These are phyloP conservation scores for Rhabdomys dilectus DNA, from an alignment of 2,113 vertebrate genomes.

Conservation along the genomic window DNA sequence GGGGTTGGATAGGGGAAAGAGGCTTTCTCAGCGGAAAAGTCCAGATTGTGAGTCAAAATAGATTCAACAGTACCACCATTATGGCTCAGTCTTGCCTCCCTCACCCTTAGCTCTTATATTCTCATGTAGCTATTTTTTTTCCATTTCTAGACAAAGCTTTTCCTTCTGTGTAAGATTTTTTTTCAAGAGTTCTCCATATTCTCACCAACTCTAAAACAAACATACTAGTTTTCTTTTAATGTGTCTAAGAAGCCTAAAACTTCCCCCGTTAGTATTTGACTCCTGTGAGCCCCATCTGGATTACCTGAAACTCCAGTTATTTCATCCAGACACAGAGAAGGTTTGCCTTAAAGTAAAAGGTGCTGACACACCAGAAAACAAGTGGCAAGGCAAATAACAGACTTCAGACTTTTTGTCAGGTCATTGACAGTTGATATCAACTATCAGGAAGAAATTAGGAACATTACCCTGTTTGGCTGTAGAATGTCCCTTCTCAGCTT, in stretches of 20 bases:
- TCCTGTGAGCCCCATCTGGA: neutral
- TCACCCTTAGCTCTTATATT: neutral
- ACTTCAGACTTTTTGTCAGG: neutral
- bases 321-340: neutral
- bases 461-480: neutral
- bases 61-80: neutral
- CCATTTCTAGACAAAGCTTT: neutral
- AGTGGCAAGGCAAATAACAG: neutral
- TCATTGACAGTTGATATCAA: neutral
- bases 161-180: neutral
- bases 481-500: neutral
- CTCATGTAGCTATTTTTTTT: neutral
- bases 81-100: neutral
- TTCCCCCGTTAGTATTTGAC: neutral
- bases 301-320: neutral
- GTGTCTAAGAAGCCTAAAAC: neutral
- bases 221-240: neutral
- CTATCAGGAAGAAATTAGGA: neutral
- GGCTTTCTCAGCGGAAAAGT: neutral
- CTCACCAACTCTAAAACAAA: neutral
- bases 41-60: neutral
- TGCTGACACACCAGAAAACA: too few species aligned
- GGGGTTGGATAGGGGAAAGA: fast-evolving
- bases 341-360: neutral
- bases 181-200: neutral